A percentile compares a stretch with the other conserved stretches of the same genome.
Conservation (phyloP, 1,140 invertebrate species). For the Andrena cerasifolii region DNA sequence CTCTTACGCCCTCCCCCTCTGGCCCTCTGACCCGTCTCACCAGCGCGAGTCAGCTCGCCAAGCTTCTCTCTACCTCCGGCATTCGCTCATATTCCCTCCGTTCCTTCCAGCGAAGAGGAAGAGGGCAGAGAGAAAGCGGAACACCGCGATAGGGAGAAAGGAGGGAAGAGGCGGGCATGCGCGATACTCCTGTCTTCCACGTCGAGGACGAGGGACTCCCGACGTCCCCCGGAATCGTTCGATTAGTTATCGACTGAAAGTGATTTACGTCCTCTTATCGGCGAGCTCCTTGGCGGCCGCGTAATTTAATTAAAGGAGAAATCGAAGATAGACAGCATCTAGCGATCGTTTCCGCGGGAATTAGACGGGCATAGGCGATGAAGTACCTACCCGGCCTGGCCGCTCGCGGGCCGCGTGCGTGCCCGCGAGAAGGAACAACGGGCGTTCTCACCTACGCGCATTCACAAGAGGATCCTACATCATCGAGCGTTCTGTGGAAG, state of each 20-base stretch:
- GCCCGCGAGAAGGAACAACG: no score
- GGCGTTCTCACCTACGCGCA: no score
- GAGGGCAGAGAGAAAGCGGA: slow-evolving; percentile 51
- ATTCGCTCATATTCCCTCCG: slow-evolving; percentile 66
- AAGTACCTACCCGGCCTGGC: slow-evolving; percentile 17
- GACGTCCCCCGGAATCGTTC: slow-evolving; percentile 50
- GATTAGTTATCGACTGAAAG: slow-evolving; percentile 64
- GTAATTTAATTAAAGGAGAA: slow-evolving; percentile 55
- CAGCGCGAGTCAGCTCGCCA: slow-evolving; percentile 53
- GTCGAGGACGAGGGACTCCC: slow-evolving; percentile 7
- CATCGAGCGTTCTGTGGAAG: not conserved
- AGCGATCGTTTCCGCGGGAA: slow-evolving; percentile 40
- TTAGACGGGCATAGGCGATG: slow-evolving; percentile 23
- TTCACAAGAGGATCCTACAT: no score
- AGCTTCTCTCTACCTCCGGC: slow-evolving; percentile 57
- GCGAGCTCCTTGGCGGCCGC: slow-evolving; percentile 43
- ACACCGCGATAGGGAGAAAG: slow-evolving; percentile 66
- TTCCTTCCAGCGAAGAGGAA: slow-evolving; percentile 67
- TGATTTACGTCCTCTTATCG: slow-evolving; percentile 60
- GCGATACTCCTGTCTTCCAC: slow-evolving; percentile 62
- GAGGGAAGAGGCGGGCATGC: slow-evolving; percentile 65
- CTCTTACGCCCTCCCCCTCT: not conserved
- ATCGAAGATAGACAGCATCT: slow-evolving; percentile 37
- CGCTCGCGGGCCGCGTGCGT: not conserved
- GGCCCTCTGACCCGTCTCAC: not conserved